Conservation (phyloP, 2,113 vertebrate species). For the Stegostoma tigrinum region DNA sequence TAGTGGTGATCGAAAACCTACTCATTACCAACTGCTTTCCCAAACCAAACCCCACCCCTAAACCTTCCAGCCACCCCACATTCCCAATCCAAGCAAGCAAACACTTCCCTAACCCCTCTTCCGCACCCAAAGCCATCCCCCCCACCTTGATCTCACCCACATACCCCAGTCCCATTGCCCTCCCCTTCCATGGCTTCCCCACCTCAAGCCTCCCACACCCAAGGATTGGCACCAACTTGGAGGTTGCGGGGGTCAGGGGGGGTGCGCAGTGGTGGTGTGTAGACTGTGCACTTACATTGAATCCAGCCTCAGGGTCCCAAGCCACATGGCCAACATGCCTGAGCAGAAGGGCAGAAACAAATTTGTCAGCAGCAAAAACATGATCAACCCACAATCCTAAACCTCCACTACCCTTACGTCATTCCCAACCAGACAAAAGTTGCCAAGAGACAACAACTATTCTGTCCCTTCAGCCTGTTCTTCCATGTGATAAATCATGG, state of each 20-base stretch:
- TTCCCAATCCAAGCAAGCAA: neutral
- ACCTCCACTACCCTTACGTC: too few species aligned
- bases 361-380: neutral
- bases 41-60: neutral
- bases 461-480: neutral
- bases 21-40: neutral
- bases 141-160: neutral
- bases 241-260: neutral
- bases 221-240: neutral
- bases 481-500: too few species aligned
- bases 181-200: neutral
- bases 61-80: neutral
- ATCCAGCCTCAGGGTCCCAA: constrained; percentile 39
- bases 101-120: neutral
- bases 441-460: neutral
- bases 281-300: constrained; percentile 41
- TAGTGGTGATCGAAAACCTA: neutral
- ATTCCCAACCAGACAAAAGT: too few species aligned
- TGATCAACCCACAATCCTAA: neutral
- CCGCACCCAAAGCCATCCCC: neutral
- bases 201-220: too few species aligned
- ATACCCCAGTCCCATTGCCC: too few species aligned
- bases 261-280: too few species aligned
- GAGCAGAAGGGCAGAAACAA: neutral
- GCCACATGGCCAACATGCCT: constrained; percentile 45